These are phyloP conservation scores for Dioctria rufipes DNA, from an alignment of 2,888 invertebrate genomes.

Conservation along the genomic window DNA sequence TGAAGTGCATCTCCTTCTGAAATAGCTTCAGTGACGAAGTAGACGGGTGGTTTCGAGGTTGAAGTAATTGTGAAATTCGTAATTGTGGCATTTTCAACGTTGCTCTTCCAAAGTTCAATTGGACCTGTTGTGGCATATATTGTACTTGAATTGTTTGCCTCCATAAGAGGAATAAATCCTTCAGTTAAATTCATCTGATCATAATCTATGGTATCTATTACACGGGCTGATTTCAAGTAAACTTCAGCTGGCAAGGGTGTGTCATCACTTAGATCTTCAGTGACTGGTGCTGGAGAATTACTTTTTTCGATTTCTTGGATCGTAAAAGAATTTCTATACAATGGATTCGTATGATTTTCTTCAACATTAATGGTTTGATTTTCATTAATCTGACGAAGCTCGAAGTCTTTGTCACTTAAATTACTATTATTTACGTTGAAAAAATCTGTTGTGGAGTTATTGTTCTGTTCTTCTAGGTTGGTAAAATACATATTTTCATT, in stretches of 20 bases:
- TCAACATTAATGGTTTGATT: neutral
- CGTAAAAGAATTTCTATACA: neutral
- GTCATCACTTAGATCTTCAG: conserved; percentile 60
- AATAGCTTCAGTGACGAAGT: conserved; percentile 58
- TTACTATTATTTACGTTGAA: too few relatives aligned
- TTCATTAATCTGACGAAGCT: neutral
- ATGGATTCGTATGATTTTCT: neutral
- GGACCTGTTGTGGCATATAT: conserved; percentile 60
- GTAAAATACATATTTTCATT: too few relatives aligned
- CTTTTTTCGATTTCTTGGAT: neutral
- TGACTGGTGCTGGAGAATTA: conserved; percentile 60
- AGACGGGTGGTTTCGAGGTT: conserved; percentile 44
- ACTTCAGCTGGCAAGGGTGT: conserved; percentile 60
- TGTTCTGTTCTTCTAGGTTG: too few relatives aligned
- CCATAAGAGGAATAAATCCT: conserved; percentile 53
- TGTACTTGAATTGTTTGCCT: conserved; percentile 51
- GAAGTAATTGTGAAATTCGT: conserved; percentile 14
- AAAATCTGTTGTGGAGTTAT: too few relatives aligned
- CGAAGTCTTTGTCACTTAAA: neutral
- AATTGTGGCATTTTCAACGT: neutral
- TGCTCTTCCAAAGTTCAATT: conserved; percentile 53
- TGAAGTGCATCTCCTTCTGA: conserved; percentile 52
- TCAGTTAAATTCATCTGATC: conserved; percentile 59
- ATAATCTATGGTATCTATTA: conserved; percentile 29
- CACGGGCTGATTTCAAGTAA: conserved; percentile 58